Conservation (phyloP, 2,797 vertebrate species). For the Gallirallus australis region DNA sequence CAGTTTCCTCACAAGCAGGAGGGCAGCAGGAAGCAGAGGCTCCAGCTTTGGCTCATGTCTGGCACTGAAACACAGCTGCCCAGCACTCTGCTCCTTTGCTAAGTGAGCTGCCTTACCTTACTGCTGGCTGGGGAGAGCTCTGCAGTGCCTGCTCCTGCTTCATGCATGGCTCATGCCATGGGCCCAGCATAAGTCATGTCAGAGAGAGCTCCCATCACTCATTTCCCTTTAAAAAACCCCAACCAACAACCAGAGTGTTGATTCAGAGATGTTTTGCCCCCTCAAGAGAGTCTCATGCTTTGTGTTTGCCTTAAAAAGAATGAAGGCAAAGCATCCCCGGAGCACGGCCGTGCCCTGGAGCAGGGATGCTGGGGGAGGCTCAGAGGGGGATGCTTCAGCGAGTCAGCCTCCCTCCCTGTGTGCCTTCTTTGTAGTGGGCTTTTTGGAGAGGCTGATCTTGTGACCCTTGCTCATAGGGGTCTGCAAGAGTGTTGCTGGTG, state of each 20-base stretch:
- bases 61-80: background rate
- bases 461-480: background rate
- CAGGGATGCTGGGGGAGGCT: background rate
- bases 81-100: background rate
- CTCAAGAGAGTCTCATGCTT: background rate
- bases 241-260: background rate
- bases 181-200: background rate
- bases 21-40: background rate
- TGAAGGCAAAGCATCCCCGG: background rate
- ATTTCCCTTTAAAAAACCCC: background rate
- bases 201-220: background rate
- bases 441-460: background rate
- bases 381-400: background rate
- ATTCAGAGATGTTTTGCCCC: background rate
- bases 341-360: background rate
- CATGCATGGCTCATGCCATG: fast-evolving
- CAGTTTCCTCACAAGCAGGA: background rate
- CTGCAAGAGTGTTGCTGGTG: background rate
- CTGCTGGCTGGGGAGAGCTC: background rate
- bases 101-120: background rate
- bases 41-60: background rate
- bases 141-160: background rate
- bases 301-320: background rate
- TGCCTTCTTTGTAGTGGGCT: background rate
- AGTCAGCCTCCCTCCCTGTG: background rate